These are phyloP conservation scores for Chauna torquata DNA, from an alignment of 2,113 vertebrate genomes.

Conservation along the genomic window DNA sequence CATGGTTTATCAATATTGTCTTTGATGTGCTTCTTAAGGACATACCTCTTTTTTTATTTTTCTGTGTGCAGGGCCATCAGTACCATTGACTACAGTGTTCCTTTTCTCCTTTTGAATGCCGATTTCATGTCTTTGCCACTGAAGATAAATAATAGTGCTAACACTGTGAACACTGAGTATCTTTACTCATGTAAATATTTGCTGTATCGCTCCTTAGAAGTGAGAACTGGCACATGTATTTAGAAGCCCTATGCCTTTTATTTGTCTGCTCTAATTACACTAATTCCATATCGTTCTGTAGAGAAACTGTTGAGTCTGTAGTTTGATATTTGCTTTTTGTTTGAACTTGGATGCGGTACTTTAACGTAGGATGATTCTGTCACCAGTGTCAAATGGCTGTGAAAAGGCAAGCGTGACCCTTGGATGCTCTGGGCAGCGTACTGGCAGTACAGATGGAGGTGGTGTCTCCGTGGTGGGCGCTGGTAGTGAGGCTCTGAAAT, in stretches of 20 bases:
- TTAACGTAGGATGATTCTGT: neutral
- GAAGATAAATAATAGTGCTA: neutral
- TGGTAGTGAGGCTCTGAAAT: neutral
- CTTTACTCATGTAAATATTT: neutral
- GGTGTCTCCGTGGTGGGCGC: accelerated
- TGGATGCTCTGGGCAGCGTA: neutral
- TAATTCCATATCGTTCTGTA: neutral
- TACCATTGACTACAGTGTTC: neutral
- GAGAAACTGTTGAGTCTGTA: neutral
- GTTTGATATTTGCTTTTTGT: neutral
- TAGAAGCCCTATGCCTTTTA: neutral
- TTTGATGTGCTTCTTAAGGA: neutral
- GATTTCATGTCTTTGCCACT: neutral
- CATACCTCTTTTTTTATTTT: neutral
- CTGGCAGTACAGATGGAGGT: neutral
- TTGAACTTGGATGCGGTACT: neutral
- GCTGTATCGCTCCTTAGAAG: neutral
- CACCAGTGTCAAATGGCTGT: neutral
- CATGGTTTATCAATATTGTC: neutral
- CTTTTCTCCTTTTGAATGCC: neutral
- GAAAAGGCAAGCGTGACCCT: neutral
- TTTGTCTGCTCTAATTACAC: neutral
- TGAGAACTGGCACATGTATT: neutral
- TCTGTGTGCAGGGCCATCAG: neutral
- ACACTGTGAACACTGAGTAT: neutral